phyloP scores from a whole-genome alignment of 2,113 vertebrate species.

The Galemys pyrenaicus region DNA sequence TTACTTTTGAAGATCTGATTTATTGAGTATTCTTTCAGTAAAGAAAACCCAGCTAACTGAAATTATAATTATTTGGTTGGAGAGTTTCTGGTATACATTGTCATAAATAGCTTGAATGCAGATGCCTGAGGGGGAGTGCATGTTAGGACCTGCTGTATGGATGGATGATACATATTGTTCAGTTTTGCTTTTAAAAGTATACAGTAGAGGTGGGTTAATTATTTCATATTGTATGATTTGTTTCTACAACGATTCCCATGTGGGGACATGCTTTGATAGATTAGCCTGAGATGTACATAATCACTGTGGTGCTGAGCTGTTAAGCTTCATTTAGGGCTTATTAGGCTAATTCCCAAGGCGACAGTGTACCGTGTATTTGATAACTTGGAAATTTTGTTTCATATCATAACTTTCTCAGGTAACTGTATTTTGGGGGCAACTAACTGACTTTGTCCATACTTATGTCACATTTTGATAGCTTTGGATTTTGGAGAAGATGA shows the following conservation, averaged over 20 bases:
- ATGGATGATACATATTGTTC: slow-evolving; percentile 65
- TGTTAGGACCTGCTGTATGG: slow-evolving; percentile 76
- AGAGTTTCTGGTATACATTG: slow-evolving; percentile 68
- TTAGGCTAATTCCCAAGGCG: slow-evolving; percentile 67
- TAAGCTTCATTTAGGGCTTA: slow-evolving; percentile 69
- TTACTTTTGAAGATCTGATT: slow-evolving; percentile 74
- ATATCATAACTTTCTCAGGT: slow-evolving; percentile 44
- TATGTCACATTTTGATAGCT: slow-evolving; percentile 1
- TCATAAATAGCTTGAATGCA: slow-evolving; percentile 73
- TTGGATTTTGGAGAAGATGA: neutral
- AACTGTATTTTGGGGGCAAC: neutral
- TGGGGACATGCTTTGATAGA: slow-evolving; percentile 76
- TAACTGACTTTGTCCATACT: neutral
- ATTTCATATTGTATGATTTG: slow-evolving; percentile 21
- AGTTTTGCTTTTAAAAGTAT: slow-evolving; percentile 75
- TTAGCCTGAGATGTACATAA: slow-evolving; percentile 75
- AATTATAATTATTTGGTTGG: slow-evolving; percentile 74
- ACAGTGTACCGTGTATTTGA: slow-evolving; percentile 52
- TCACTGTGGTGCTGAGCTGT: slow-evolving; percentile 69
- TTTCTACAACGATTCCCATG: slow-evolving; percentile 68
- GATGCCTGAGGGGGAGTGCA: slow-evolving; percentile 71
- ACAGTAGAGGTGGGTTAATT: slow-evolving; percentile 63
- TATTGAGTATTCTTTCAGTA: slow-evolving; percentile 72
- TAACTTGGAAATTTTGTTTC: slow-evolving; percentile 64
- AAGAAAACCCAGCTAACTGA: slow-evolving; percentile 65